Percentiles rank a stretch among this genome's conserved stretches.
These are phyloP conservation scores for Drosophila biarmipes DNA, from an alignment of 1,140 invertebrate genomes.

Conservation along the genomic window DNA sequence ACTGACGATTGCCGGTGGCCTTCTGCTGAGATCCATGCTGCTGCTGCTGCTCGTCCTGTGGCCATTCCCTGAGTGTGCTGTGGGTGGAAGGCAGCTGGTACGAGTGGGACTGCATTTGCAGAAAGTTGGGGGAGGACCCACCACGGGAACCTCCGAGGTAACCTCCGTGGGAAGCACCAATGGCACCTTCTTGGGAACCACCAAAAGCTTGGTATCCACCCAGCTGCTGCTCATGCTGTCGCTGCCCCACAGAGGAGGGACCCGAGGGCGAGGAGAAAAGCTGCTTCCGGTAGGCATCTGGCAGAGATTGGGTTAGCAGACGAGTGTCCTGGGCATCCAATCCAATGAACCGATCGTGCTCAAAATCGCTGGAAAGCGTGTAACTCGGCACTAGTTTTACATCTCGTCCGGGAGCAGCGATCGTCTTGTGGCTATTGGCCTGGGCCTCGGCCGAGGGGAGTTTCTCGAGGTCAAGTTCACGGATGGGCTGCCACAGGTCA, in stretches of 20 bases:
- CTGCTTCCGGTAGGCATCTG: slow-evolving; percentile 38
- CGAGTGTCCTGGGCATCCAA: slow-evolving; percentile 28
- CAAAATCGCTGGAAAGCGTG: slow-evolving; percentile 38
- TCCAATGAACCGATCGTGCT: slow-evolving; percentile 46
- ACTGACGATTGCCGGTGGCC: slow-evolving; percentile 3
- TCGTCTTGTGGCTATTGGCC: slow-evolving; percentile 37
- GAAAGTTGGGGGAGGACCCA: background rate
- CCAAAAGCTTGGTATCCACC: background rate
- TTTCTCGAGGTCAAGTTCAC: slow-evolving; percentile 15
- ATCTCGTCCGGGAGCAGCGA: slow-evolving; percentile 24
- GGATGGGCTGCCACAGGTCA: slow-evolving; percentile 21
- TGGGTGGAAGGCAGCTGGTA: slow-evolving; percentile 51
- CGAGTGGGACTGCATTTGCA: slow-evolving; percentile 70
- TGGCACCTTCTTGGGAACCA: background rate
- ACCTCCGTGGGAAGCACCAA: background rate
- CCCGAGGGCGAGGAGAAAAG: slow-evolving; percentile 16
- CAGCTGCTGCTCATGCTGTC: slow-evolving; percentile 6
- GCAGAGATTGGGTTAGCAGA: slow-evolving; percentile 52
- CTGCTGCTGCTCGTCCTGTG: slow-evolving; percentile 2
- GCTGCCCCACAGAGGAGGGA: background rate
- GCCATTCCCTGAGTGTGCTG: slow-evolving; percentile 32
- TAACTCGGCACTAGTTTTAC: slow-evolving; percentile 34
- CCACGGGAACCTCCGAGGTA: background rate
- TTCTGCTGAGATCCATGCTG: background rate
- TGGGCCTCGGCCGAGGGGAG: slow-evolving; percentile 34